Evolutionary conservation across 53 echinoderm and acorn worm species (phyloP), one percentile per base, ranked within the genome.

Genomic region (Paelopatides confundens): DNA sequence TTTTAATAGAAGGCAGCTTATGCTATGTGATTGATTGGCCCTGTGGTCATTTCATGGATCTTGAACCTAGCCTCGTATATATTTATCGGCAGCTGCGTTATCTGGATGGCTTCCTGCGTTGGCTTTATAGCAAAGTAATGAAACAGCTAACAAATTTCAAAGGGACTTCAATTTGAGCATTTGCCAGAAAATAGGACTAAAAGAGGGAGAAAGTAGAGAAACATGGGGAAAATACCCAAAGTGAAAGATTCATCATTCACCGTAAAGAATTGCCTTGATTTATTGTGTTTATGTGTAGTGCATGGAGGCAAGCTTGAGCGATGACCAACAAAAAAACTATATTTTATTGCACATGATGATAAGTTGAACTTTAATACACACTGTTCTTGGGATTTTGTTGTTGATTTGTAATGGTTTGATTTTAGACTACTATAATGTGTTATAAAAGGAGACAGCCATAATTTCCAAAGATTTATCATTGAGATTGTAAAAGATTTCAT

Each of bases 11-110:
- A 58, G 58, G 58, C 58, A n/a, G n/a, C 58, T 21, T 23, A 21
- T 23, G 58, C 21, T n/a, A 21, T 58, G 58, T 58, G 71, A 71
- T 71, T 71, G 71, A 71, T 71, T 40, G 71, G 71, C 71, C 71
- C 71, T 17, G 43, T 71, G 71, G 71, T 71, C 71, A 71, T 71
- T 71, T n/a, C 39, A 38, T 71, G 43, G 39, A 24, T 40, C 71
- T 71, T 34, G 24, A 58, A 58, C n/a, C 58, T 23, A n/a, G 6
- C 48, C 18, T 18, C 39, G 4, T 40, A 23, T 38, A 38, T 43
- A 38, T 71, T 71, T 71, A 71, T 38, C 43, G 39, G 71, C 71
- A 71, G 71, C 71, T 71, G 71, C 71, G 5, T 71, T 35, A 40
- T n/a, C 43, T 18, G 39, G 18, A 40, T 71, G 38, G 71, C 71